Conservation (phyloP, 2,888 invertebrate genomes). For the Xylota sylvarum region DNA sequence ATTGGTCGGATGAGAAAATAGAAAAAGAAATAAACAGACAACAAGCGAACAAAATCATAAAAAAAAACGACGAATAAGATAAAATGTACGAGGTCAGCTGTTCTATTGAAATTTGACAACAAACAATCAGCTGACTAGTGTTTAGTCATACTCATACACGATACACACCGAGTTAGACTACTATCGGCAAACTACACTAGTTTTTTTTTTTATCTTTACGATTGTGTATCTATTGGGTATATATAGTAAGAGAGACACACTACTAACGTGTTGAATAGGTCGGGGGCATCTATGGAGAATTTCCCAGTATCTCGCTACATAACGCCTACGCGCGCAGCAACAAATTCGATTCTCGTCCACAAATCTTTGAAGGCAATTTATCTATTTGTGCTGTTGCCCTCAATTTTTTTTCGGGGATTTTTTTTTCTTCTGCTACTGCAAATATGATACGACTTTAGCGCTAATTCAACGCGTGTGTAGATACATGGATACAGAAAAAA, state of each 20-base stretch:
- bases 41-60: not conserved
- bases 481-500: slow-evolving; percentile 1
- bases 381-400: slow-evolving; percentile 59
- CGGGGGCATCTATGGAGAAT: slow-evolving; percentile 37
- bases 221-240: slow-evolving; percentile 20
- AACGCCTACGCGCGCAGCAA: slow-evolving; percentile 16
- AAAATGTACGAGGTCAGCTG: slow-evolving; percentile 53
- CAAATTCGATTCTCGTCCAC: slow-evolving; percentile 33
- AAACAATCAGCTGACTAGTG: slow-evolving; percentile 47
- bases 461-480: not conserved
- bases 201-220: slow-evolving; percentile 19
- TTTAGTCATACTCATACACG: slow-evolving; percentile 49
- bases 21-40: not conserved
- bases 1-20: slow-evolving; percentile 52
- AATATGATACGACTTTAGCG: not conserved
- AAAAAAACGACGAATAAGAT: slow-evolving; percentile 20
- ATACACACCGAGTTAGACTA: slow-evolving; percentile 15
- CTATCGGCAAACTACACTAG: slow-evolving; percentile 22
- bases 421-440: not conserved
- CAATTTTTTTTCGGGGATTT: slow-evolving; percentile 27
- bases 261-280: slow-evolving; percentile 49
- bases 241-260: not conserved
- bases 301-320: slow-evolving; percentile 25
- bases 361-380: slow-evolving; percentile 57
- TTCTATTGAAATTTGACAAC: slow-evolving; percentile 40